These are phyloP conservation scores for Rhinoraja longicauda DNA, from an alignment of 2,797 vertebrate genomes.

Conservation along the genomic window DNA sequence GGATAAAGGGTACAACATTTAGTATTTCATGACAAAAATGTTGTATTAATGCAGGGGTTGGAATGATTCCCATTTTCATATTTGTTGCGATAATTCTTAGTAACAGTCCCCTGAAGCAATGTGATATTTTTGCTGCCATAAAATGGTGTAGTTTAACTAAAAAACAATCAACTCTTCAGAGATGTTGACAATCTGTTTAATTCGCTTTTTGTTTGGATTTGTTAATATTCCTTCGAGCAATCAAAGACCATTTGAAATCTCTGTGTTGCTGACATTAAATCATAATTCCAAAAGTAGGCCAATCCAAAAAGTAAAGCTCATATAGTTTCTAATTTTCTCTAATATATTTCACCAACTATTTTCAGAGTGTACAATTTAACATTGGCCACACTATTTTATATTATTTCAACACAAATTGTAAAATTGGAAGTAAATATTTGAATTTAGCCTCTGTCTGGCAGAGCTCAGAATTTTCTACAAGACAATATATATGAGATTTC, in stretches of 20 bases:
- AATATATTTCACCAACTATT: neutral
- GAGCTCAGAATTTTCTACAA: neutral
- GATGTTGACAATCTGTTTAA: neutral
- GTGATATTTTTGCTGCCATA: neutral
- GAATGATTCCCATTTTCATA: neutral
- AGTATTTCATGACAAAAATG: neutral
- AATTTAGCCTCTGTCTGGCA: neutral
- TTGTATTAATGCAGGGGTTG: neutral
- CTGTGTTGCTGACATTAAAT: neutral
- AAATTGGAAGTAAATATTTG: neutral
- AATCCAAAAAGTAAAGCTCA: neutral
- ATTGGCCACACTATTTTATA: neutral
- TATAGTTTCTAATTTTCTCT: neutral
- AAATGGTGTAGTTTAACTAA: neutral
- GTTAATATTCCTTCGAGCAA: neutral
- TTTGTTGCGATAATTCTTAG: neutral
- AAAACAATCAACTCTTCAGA: neutral
- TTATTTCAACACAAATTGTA: neutral
- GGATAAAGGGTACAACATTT: no score
- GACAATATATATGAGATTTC: neutral
- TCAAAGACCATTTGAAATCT: neutral
- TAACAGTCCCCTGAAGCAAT: neutral
- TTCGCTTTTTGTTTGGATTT: neutral
- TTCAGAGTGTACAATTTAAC: neutral
- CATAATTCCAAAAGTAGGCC: neutral